phyloP scores from a whole-genome alignment of 2,797 vertebrate genomes.

The Dallia pectoralis region DNA sequence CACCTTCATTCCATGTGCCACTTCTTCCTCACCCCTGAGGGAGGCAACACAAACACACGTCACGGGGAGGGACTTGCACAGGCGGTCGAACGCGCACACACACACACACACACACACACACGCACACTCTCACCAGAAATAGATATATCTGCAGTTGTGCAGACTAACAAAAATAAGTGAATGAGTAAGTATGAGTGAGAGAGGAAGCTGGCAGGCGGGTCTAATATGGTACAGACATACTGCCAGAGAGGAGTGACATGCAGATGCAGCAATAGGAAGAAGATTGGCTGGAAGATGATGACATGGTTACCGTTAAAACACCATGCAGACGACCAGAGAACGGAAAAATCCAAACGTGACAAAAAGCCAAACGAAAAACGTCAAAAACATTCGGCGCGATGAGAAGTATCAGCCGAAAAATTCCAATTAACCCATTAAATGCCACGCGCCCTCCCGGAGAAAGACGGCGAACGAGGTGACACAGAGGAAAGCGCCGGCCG shows the following conservation, averaged over 20 bases:
- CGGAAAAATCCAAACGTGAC: conserved; percentile 70
- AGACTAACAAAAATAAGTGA: conserved; percentile 62
- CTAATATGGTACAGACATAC: conserved; percentile 67
- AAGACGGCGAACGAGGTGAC: conserved; percentile 61
- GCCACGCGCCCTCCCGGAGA: neutral
- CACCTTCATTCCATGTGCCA: conserved; percentile 95
- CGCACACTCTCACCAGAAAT: conserved; percentile 18
- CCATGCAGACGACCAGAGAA: conserved; percentile 77
- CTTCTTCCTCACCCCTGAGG: conserved; percentile 92
- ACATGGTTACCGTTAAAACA: conserved; percentile 62
- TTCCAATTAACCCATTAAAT: conserved; percentile 32
- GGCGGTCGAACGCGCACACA: conserved; percentile 1
- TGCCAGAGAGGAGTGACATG: conserved; percentile 72
- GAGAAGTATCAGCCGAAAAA: conserved; percentile 58
- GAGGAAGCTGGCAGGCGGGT: conserved; percentile 33
- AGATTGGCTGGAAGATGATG: conserved; percentile 61
- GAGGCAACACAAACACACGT: conserved; percentile 1
- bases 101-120: conserved; percentile 7
- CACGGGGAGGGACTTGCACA: conserved; percentile 21
- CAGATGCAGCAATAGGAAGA: conserved; percentile 43
- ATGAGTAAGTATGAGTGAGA: conserved; percentile 17
- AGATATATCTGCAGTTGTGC: conserved; percentile 63
- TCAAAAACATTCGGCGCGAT: neutral
- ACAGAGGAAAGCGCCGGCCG: conserved; percentile 48
- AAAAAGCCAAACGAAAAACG: neutral